Conservation (phyloP, 1,140 invertebrate genomes). For the Littorina saxatilis region DNA sequence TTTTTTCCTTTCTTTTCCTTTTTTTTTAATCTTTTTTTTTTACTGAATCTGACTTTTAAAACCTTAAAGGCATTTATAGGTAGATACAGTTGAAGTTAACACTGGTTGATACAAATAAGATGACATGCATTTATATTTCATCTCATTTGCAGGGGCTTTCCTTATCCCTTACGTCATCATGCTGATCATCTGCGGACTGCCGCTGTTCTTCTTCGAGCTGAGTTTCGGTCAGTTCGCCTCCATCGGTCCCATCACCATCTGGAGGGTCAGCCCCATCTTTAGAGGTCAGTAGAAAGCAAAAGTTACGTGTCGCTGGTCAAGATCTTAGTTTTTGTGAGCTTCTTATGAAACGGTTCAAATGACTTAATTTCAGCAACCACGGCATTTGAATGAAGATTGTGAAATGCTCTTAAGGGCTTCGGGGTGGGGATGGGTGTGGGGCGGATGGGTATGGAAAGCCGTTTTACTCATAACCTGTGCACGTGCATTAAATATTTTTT, state of each 20-base stretch:
- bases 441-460: no score
- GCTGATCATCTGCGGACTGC: slow-evolving; percentile 26
- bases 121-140: not conserved
- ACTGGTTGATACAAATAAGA: not conserved
- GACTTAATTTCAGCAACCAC: no score
- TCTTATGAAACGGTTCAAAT: no score
- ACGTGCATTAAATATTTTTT: no score
- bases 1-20: no score
- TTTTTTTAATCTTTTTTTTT: not conserved
- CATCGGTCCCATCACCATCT: slow-evolving; percentile 36
- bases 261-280: slow-evolving; percentile 34
- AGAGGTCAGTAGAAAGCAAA: slow-evolving; percentile 37
- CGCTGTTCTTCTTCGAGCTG: slow-evolving; percentile 39
- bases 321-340: no score
- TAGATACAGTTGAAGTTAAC: not conserved
- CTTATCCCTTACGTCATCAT: slow-evolving; percentile 37
- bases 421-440: no score
- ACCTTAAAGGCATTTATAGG: not conserved
- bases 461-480: no score
- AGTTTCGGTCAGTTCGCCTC: slow-evolving; percentile 39
- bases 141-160: slow-evolving; percentile 28
- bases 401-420: no score
- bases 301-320: no score
- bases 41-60: not conserved
- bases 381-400: no score